Base-by-base conservation (phyloP, 2,797 vertebrate genomes). In the Leuciscus waleckii region DNA sequence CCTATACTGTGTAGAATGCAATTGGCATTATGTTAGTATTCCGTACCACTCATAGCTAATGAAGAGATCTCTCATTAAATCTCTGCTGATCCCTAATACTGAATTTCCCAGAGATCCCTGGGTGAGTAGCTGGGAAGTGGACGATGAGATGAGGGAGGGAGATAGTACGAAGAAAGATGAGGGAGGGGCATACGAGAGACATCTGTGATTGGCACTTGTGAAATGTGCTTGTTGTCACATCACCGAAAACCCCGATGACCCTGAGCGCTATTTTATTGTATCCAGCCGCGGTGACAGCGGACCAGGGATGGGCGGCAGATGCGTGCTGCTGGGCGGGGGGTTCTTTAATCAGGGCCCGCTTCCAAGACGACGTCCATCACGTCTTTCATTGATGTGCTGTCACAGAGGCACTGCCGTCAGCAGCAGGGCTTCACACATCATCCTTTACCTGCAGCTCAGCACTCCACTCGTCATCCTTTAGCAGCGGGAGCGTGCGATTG, bases 291-390 rank as follows among this genome's bases (percentile, higher is more conserved):
- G 74, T 82, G 89, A 85, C 84, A 67, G 43, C 43, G 32, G 79
- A 81, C 32, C 21, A 26, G 73, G 63, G 84, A 65, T 23, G 78
- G 43, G 35, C 32, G 43, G 79, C 69, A 77, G 82, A 85, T 69
- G 54, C 65, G 29, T 83, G 46, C 74, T 75, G 83, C 76, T 63
- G 56, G 83, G 82, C 87, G 83, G 58, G 51, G 75, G 74, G 83
- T 35, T 41, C 75, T 87, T 89, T 89, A 88, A 88, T 90, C 89
- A 87, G 85, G 78, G 23, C 77, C 54, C 29, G 63, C 84, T 87
- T 58, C 56, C 39, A 84, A 61, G 63, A 76, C 21, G 37, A 85
- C 73, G 74, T 90, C 88, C 80, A 83, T 89, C 89, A 89, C 23
- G 35, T 46, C 67, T 78, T 69, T 29, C 86, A 77, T 81, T 83